Conservation (phyloP, 2,797 vertebrate genomes). For the Caiman crocodilus region DNA sequence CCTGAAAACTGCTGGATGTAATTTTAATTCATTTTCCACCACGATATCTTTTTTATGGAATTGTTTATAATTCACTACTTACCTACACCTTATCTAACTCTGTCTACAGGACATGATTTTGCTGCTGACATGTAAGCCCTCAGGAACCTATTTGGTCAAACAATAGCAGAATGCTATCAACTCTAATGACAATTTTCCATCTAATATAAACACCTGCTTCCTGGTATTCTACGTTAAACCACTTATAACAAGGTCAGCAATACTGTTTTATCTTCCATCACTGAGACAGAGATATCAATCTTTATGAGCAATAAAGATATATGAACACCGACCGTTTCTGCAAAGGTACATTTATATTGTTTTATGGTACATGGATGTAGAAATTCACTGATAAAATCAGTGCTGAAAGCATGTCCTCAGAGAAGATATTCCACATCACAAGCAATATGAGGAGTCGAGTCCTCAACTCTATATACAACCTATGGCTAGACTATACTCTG, state of each 20-base stretch:
- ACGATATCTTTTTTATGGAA: background rate
- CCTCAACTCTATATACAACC: background rate
- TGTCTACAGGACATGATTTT: background rate
- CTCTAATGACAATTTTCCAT: background rate
- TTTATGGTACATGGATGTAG: background rate
- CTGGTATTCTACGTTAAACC: fast-evolving
- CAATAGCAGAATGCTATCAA: fast-evolving
- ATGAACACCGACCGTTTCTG: fast-evolving
- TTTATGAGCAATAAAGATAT: background rate
- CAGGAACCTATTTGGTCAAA: background rate
- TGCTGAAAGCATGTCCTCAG: background rate
- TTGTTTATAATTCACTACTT: background rate
- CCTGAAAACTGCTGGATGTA: background rate
- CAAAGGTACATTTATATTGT: background rate
- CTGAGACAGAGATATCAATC: background rate
- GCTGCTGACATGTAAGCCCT: background rate
- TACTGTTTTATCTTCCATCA: background rate
- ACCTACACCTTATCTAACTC: background rate
- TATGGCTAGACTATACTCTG: background rate
- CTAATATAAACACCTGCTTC: background rate
- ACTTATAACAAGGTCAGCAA: background rate
- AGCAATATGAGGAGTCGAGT: background rate
- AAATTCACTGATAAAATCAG: background rate
- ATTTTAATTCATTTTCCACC: constrained; percentile 41
- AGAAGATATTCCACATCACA: background rate